Evolutionary conservation across 1,140 invertebrate species (phyloP), one percentile per base, ranked within the genome.

Genomic region (Anagrus nilaparvatae): DNA sequence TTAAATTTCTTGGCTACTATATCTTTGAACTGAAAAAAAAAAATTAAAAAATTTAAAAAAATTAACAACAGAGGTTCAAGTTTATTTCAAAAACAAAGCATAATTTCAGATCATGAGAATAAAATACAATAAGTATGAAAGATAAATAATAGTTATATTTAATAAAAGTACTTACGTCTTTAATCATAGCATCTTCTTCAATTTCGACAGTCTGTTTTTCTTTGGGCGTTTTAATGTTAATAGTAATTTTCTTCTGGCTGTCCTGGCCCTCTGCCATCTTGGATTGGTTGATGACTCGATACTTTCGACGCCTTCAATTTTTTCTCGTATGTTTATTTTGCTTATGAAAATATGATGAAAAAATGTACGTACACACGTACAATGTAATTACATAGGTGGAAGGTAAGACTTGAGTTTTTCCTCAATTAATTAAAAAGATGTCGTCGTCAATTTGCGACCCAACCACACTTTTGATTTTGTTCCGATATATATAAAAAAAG

Each of bases 221-320:
- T 75, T 95, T 96, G 24, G 91, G 84, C 47, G 92, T 96, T 84
- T 96, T 96, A 41, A 97, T 85, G 56, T 82, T 88, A 61, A 97
- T 77, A 54, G 78, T 90, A 62, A 96, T 85, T 67, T 73, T 76
- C 53, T 72, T 76, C 32, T 54, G 54, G 49, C 47, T 51, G 40
- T 61, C 57, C 52, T 59, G 63, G 51, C 53, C 57, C 58, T 69
- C 66, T 67, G 66, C 66, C 66, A 69, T 67, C 63, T 67, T 69
- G 65, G 40, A 40, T 46, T 57, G 54, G 52, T 53, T 54, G 59
- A 67, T 69, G 66, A 69, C 66, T 69, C 61, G 66, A 56, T 63
- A 61, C 54, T 66, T 67, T 69, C 47, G 51, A 63, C 51, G 49
- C 51, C 44, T 51, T 47, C 47, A 44, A 48, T 49, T 50, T 42